Conservation (phyloP, 2,888 invertebrate genomes). For the Adelphocoris suturalis region DNA sequence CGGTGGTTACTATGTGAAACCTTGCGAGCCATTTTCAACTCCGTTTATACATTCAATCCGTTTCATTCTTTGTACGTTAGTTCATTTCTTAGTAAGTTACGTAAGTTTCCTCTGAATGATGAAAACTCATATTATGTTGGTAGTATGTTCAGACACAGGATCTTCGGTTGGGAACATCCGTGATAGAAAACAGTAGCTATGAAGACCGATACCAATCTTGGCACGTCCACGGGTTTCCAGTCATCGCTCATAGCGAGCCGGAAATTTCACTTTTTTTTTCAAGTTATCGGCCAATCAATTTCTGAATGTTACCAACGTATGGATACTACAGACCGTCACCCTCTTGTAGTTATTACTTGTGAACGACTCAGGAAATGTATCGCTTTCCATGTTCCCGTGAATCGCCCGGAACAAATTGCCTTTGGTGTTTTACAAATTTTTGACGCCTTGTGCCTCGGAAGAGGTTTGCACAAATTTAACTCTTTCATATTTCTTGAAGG, state of each 20-base stretch:
- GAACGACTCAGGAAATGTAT: too few species aligned
- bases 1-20: too few species aligned
- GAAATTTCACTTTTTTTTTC: neutral
- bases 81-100: neutral
- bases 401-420: too few species aligned
- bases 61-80: neutral
- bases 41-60: neutral
- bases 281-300: neutral
- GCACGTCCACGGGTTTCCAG: neutral
- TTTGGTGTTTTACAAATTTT: too few species aligned
- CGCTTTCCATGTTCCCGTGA: too few species aligned
- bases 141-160: neutral
- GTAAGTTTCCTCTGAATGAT: neutral
- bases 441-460: too few species aligned
- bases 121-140: neutral
- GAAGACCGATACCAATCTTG: constrained; percentile 6
- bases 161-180: neutral
- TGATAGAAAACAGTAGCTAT: neutral
- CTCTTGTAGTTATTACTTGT: too few species aligned
- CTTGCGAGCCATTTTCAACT: too few species aligned
- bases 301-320: too few species aligned
- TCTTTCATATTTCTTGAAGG: too few species aligned
- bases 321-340: too few species aligned
- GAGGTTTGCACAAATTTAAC: too few species aligned
- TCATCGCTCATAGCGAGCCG: neutral